A percentile compares a stretch with the other conserved stretches of the same genome.
Evolutionary conservation across 2,797 vertebrate species (phyloP).

Genomic region (Sebastes matsubarae): DNA sequence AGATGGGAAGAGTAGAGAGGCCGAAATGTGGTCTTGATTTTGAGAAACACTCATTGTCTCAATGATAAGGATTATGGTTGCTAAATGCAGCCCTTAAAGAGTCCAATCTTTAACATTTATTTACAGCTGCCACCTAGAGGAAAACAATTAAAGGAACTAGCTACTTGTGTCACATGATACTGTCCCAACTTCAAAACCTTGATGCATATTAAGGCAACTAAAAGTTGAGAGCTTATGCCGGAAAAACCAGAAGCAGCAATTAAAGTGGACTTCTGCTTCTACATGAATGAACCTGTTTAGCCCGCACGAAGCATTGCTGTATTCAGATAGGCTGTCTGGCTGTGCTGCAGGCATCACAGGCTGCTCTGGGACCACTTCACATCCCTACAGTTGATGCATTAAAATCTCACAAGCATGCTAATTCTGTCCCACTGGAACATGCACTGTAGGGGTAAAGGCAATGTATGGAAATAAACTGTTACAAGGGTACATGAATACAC

Average conservation of each 20-base stretch:
- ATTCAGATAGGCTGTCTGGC: conserved; percentile 20
- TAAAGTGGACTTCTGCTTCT: conserved; percentile 33
- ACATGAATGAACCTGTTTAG: conserved; percentile 33
- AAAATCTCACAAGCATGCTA: conserved; percentile 24
- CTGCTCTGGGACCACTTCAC: conserved; percentile 31
- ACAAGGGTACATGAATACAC: not conserved
- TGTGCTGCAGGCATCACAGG: conserved; percentile 23
- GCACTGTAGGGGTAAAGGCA: conserved; percentile 12
- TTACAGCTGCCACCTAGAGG: not conserved
- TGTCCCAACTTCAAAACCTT: not conserved
- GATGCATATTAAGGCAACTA: not conserved
- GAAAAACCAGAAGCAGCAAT: conserved; percentile 13
- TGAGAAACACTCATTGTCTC: not conserved
- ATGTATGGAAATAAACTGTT: conserved; percentile 15
- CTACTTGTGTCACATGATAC: not conserved
- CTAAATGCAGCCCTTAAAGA: not conserved
- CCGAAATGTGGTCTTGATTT: not conserved
- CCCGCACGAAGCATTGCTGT: conserved; percentile 5
- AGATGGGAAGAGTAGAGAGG: not conserved
- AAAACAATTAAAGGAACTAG: not conserved
- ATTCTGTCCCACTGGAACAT: conserved; percentile 33
- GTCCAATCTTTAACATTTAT: not conserved
- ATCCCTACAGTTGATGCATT: conserved; percentile 23
- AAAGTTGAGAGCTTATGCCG: not conserved
- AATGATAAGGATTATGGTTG: not conserved